Evolutionary conservation across 2,113 vertebrate genomes (phyloP).

Genomic region (Poeciliopsis prolifica): DNA sequence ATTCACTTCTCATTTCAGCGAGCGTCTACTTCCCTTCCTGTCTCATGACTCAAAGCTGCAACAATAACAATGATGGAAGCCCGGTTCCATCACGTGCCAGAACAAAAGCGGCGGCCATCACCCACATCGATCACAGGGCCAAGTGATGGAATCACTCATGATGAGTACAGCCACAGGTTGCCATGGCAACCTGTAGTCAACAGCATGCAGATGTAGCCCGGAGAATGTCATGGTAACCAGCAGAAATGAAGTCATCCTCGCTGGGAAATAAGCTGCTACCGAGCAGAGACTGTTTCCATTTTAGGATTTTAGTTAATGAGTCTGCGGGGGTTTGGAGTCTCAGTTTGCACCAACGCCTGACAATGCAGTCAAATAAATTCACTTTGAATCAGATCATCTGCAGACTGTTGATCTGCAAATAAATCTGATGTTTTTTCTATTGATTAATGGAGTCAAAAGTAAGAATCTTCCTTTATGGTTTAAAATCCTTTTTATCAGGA

Average conservation of each 20-base stretch:
- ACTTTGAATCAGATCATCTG: not conserved
- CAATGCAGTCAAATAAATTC: not conserved
- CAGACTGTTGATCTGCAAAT: not conserved
- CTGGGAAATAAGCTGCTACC: conserved; percentile 27
- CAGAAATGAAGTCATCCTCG: conserved; percentile 3
- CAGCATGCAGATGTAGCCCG: not conserved
- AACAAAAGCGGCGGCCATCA: conserved; percentile 1
- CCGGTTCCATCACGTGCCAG: conserved; percentile 26
- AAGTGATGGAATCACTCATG: conserved; percentile 11
- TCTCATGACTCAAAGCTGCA: conserved; percentile 61
- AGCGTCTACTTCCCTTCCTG: conserved; percentile 67
- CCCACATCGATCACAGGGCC: conserved; percentile 42
- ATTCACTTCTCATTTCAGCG: conserved; percentile 63
- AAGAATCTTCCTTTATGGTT: too few species aligned
- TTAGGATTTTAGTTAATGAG: not conserved
- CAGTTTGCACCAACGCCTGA: not conserved
- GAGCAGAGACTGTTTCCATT: conserved; percentile 2
- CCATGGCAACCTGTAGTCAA: conserved; percentile 12
- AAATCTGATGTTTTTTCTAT: not conserved
- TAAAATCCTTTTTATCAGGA: too few species aligned
- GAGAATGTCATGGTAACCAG: not conserved
- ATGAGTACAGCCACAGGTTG: conserved; percentile 9
- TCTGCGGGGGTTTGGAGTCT: too few species aligned
- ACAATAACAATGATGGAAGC: conserved; percentile 6
- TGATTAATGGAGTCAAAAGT: too few species aligned